A percentile compares a stretch with the other conserved stretches of the same genome.
Conservation (phyloP, 1,140 invertebrate species). For the Doryteuthis pealeii region DNA sequence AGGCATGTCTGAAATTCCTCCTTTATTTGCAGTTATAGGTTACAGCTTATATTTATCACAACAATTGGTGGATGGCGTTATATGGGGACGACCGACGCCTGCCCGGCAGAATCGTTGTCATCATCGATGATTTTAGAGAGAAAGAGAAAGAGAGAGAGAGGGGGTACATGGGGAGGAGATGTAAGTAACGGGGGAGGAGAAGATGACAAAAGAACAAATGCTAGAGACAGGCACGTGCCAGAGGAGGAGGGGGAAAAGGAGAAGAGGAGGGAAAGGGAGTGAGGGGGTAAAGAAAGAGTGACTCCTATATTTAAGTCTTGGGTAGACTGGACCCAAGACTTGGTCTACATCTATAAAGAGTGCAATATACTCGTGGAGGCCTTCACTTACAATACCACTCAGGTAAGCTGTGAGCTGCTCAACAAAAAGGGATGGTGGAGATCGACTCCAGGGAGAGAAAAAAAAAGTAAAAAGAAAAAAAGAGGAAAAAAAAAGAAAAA, state of each 20-base stretch:
- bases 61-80: conserved; percentile 7
- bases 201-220: too few species aligned
- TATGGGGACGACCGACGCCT: background rate
- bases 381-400: conserved; percentile 1
- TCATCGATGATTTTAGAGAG: background rate
- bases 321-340: conserved; percentile 5
- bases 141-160: too few species aligned
- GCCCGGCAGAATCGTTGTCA: too few species aligned
- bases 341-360: conserved; percentile 10
- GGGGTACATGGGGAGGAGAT: too few species aligned
- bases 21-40: background rate
- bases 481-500: background rate
- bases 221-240: background rate
- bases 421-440: background rate
- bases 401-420: background rate
- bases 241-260: conserved; percentile 4
- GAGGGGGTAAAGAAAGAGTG: background rate
- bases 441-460: background rate
- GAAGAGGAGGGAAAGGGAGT: background rate
- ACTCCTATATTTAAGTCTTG: conserved; percentile 4
- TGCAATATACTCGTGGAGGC: background rate
- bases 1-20: conserved; percentile 3
- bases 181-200: too few species aligned
- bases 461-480: background rate
- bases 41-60: background rate